Conservation (phyloP, 2,113 vertebrate species). For the Tyrannus savana region DNA sequence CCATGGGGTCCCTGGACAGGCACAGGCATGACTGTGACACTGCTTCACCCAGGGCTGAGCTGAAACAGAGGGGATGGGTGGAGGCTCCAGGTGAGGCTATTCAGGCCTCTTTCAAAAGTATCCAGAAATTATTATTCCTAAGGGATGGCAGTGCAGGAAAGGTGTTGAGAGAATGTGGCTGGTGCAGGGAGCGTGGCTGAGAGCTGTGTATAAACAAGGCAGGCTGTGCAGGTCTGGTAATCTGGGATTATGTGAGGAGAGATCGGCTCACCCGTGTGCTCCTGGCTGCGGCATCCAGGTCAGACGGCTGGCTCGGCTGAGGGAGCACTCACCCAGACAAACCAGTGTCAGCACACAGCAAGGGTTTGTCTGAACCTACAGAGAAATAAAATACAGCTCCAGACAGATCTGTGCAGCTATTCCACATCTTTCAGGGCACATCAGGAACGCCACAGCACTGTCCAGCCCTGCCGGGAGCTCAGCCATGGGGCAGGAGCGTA, state of each 20-base stretch:
- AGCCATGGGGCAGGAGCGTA: not conserved
- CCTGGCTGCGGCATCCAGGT: not conserved
- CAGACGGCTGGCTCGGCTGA: rapidly evolving
- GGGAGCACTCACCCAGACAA: not conserved
- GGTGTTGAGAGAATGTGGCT: not conserved
- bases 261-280: not conserved
- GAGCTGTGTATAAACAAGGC: not conserved
- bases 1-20: not conserved
- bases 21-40: not conserved
- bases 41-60: not conserved
- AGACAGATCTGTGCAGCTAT: not conserved
- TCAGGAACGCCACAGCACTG: not conserved
- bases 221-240: not conserved
- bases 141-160: not conserved
- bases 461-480: not conserved
- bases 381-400: not conserved
- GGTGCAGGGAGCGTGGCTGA: not conserved
- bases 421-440: not conserved
- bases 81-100: not conserved
- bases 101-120: not conserved
- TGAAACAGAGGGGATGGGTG: not conserved
- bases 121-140: not conserved
- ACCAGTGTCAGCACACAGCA: not conserved
- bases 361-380: not conserved
- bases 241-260: not conserved